A percentile compares a stretch with the other conserved stretches of the same genome.
Evolutionary conservation across 2,888 invertebrate species (phyloP).

Genomic region (Rhimphoctona megacephalus): DNA sequence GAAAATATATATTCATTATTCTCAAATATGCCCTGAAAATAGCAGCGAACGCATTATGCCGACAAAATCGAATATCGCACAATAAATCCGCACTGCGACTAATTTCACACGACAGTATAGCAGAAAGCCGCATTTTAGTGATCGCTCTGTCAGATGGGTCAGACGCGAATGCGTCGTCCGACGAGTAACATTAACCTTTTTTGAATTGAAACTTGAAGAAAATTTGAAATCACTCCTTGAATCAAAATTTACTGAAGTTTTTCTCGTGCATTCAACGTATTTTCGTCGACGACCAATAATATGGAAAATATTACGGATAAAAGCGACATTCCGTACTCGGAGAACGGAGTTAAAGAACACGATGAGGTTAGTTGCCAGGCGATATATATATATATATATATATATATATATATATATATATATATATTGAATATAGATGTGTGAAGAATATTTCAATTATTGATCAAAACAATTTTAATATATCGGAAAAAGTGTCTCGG

Average conservation of each 20-base stretch:
- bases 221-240: background rate
- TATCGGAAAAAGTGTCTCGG: background rate
- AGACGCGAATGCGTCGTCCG: slow-evolving; percentile 61
- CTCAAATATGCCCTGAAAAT: background rate
- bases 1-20: too few species aligned
- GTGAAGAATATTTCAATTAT: background rate
- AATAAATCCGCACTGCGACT: background rate
- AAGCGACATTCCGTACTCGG: slow-evolving; percentile 83
- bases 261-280: slow-evolving; percentile 3
- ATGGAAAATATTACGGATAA: slow-evolving; percentile 73
- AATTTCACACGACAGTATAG: slow-evolving; percentile 33
- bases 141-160: slow-evolving; percentile 48
- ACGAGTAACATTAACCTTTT: slow-evolving; percentile 27
- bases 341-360: slow-evolving; percentile 87
- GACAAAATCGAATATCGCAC: background rate
- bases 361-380: slow-evolving; percentile 88
- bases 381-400: slow-evolving; percentile 41
- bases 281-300: background rate
- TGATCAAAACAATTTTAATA: background rate
- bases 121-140: slow-evolving; percentile 60
- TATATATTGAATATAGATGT: background rate
- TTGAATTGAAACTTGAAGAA: background rate
- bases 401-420: slow-evolving; percentile 26
- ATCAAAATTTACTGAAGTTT: background rate
- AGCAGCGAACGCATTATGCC: background rate